phyloP scores from a whole-genome alignment of 2,888 invertebrate species.

The Gasteruption jaculator region DNA sequence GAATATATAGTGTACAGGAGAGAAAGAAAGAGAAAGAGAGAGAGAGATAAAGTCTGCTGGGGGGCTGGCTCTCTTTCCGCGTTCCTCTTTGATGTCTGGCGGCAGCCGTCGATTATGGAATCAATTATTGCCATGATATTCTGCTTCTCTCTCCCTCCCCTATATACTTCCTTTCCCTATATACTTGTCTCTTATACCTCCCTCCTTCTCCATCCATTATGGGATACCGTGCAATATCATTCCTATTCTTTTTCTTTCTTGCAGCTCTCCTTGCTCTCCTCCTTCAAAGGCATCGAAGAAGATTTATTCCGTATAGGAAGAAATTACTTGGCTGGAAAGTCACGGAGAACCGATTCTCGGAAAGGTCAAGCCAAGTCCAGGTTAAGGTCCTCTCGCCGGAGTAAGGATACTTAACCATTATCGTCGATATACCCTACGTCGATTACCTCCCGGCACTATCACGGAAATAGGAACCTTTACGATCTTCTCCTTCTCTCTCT shows the following conservation, averaged over 20 bases:
- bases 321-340: constrained; percentile 27
- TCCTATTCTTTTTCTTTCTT: constrained; percentile 12
- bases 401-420: constrained; percentile 31
- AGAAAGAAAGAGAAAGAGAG: no score
- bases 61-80: constrained; percentile 18
- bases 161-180: constrained; percentile 12
- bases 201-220: constrained; percentile 14
- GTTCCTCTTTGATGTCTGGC: constrained; percentile 35
- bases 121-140: constrained; percentile 35
- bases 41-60: no score
- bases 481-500: no score
- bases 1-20: constrained; percentile 14
- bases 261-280: constrained; percentile 7
- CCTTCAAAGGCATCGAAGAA: constrained; percentile 18
- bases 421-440: constrained; percentile 30
- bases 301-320: constrained; percentile 31
- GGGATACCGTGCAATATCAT: constrained; percentile 10
- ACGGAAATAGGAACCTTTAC: constrained; percentile 32
- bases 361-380: constrained; percentile 29
- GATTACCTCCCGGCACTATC: constrained; percentile 27
- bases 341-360: constrained; percentile 32
- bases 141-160: constrained; percentile 18
- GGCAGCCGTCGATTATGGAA: constrained; percentile 36
- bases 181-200: neutral
- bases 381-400: constrained; percentile 27